phyloP scores from a whole-genome alignment of 2,113 vertebrate genomes.

The Chroicocephalus ridibundus region DNA sequence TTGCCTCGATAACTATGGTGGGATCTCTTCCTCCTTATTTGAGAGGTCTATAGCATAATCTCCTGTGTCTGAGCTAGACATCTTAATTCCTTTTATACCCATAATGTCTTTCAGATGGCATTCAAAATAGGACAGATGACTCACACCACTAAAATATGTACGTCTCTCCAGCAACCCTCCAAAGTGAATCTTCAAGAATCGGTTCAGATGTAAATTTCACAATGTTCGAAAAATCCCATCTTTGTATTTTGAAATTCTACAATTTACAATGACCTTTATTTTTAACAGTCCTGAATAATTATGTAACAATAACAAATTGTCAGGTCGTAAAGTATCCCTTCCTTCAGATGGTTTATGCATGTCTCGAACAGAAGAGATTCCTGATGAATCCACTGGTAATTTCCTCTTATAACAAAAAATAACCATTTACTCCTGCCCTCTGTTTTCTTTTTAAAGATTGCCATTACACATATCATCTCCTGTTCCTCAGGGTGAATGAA shows the following conservation, averaged over 20 bases:
- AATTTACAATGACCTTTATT: neutral
- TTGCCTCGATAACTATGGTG: neutral
- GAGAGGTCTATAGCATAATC: neutral
- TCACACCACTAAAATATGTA: neutral
- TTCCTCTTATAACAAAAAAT: neutral
- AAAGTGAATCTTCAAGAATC: neutral
- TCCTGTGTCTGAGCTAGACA: neutral
- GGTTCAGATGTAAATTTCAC: neutral
- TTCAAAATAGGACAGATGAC: neutral
- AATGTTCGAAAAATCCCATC: neutral
- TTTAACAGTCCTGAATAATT: neutral
- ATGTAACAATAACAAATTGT: neutral
- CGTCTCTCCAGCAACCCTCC: rapidly evolving
- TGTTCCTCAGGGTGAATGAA: neutral
- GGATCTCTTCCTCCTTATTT: neutral
- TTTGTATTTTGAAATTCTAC: neutral
- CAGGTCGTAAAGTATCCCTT: neutral
- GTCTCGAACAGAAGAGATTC: neutral
- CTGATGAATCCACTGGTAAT: neutral
- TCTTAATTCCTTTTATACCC: neutral
- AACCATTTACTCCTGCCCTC: neutral
- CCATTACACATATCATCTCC: neutral
- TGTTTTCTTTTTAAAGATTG: neutral
- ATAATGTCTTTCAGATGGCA: neutral
- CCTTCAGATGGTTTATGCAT: neutral